Evolutionary conservation across 2,797 vertebrate species (phyloP).

Genomic region (Parauchenoglanis punctatus): DNA sequence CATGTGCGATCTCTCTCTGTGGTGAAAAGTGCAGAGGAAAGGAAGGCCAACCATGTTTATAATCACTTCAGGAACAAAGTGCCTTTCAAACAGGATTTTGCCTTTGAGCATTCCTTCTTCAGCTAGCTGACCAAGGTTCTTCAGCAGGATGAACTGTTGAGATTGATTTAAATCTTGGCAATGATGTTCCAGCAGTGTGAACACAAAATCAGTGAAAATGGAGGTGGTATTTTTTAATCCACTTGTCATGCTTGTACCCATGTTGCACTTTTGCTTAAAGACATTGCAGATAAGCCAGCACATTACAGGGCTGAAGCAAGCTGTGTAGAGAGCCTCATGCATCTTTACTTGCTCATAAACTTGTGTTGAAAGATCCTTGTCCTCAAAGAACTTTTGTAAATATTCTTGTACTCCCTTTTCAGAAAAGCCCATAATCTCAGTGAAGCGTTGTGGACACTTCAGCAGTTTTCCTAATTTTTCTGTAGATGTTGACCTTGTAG

Average conservation of each 20-base stretch:
- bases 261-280: slow-evolving; percentile 19
- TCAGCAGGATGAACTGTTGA: slow-evolving; percentile 18
- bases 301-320: slow-evolving; percentile 48
- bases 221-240: slow-evolving; percentile 42
- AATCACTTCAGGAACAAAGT: neutral
- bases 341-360: neutral
- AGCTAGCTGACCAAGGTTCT: slow-evolving; percentile 40
- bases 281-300: slow-evolving; percentile 47
- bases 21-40: slow-evolving; percentile 46
- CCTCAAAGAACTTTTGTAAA: slow-evolving; percentile 10
- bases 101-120: slow-evolving; percentile 33
- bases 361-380: neutral
- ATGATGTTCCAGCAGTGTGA: slow-evolving; percentile 44
- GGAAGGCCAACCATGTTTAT: slow-evolving; percentile 22
- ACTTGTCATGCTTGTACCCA: slow-evolving; percentile 14
- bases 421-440: slow-evolving; percentile 46
- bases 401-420: slow-evolving; percentile 36
- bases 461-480: slow-evolving; percentile 13
- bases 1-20: neutral
- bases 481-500: slow-evolving; percentile 38
- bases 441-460: slow-evolving; percentile 43
- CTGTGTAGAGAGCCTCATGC: slow-evolving; percentile 33
- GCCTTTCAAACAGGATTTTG: slow-evolving; percentile 41
- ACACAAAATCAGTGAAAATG: slow-evolving; percentile 48
- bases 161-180: slow-evolving; percentile 20